Evolutionary conservation across 2,113 vertebrate species (phyloP).

Genomic region (Stictonetta naevosa): DNA sequence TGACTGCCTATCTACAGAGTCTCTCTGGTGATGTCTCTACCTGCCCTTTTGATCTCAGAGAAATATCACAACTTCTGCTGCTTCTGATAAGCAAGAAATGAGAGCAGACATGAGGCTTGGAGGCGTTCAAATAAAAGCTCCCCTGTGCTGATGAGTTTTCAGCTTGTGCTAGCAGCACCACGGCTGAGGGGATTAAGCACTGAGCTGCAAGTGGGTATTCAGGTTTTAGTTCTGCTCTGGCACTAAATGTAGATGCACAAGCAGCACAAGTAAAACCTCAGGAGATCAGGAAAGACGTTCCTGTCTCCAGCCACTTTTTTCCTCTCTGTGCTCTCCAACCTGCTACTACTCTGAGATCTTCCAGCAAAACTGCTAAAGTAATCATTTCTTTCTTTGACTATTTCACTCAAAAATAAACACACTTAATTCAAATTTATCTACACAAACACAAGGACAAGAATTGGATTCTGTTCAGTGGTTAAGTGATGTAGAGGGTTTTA

Average conservation of each 20-base stretch:
- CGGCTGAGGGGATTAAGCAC: background rate
- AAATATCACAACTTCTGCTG: background rate
- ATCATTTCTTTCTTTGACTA: background rate
- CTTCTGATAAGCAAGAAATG: background rate
- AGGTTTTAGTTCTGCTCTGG: background rate
- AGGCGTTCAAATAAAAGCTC: background rate
- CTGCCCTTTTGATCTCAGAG: background rate
- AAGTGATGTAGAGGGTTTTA: background rate
- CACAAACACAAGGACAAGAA: background rate
- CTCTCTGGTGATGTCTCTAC: background rate
- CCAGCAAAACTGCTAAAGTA: background rate
- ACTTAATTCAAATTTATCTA: background rate
- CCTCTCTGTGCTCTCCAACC: background rate
- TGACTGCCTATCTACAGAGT: background rate
- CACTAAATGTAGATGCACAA: background rate
- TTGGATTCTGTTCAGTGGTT: background rate
- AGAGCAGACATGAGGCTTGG: background rate
- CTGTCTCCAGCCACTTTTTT: background rate
- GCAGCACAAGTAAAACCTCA: background rate
- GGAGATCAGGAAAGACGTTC: background rate
- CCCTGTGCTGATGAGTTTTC: background rate
- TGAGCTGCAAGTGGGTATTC: background rate
- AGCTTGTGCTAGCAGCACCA: rapidly evolving
- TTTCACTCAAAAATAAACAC: background rate
- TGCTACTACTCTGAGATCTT: background rate